These are phyloP conservation scores for Melangyna quadrimaculata DNA, from an alignment of 2,888 invertebrate genomes.

Conservation along the genomic window DNA sequence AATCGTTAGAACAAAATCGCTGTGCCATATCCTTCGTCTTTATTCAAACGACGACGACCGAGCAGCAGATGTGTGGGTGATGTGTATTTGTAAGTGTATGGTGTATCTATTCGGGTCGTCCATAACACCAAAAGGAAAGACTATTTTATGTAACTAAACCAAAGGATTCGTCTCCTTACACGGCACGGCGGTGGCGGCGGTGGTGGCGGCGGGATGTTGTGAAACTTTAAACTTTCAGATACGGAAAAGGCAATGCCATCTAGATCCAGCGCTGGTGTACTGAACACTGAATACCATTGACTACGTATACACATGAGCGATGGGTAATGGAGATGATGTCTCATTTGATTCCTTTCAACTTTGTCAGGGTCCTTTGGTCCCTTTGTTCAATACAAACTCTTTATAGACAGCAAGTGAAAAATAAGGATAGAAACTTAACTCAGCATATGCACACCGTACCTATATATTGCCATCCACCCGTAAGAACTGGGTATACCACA, in stretches of 20 bases:
- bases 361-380: slow-evolving; percentile 66
- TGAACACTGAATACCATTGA: slow-evolving; percentile 31
- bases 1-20: slow-evolving; percentile 71
- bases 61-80: not conserved
- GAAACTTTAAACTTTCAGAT: slow-evolving; percentile 69
- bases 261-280: not conserved
- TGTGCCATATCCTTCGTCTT: slow-evolving; percentile 65
- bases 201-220: slow-evolving; percentile 47
- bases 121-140: slow-evolving; percentile 50
- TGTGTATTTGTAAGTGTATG: slow-evolving; percentile 1
- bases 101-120: slow-evolving; percentile 22
- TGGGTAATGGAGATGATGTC: slow-evolving; percentile 65
- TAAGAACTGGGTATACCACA: not conserved
- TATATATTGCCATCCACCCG: slow-evolving; percentile 17
- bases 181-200: not conserved
- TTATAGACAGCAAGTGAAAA: slow-evolving; percentile 67
- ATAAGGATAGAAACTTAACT: slow-evolving; percentile 60
- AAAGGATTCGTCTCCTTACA: slow-evolving; percentile 34
- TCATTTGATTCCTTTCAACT: slow-evolving; percentile 72
- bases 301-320: slow-evolving; percentile 18
- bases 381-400: slow-evolving; percentile 64
- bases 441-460: slow-evolving; percentile 53
- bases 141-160: slow-evolving; percentile 56
- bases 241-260: slow-evolving; percentile 9
- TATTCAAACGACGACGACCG: slow-evolving; percentile 40